Evolutionary conservation across 1,140 invertebrate species (phyloP).

Genomic region (Daktulosphaira vitifoliae): DNA sequence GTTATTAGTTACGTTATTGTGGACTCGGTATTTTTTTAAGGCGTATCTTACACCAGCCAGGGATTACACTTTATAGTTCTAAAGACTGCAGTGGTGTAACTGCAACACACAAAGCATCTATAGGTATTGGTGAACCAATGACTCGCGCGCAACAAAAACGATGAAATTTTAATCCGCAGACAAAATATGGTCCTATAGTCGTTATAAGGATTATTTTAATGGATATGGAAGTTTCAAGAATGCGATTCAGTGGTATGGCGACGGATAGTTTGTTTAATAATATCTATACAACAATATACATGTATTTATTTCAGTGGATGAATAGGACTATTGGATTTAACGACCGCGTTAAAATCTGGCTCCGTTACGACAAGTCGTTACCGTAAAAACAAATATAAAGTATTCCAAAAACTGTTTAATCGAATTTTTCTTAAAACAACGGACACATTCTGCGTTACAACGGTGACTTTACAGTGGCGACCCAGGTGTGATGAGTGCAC

Average conservation of each 20-base stretch:
- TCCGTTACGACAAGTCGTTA: conserved; percentile 26
- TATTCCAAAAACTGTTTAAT: conserved; percentile 20
- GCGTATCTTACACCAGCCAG: no score
- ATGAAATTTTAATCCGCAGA: conserved; percentile 24
- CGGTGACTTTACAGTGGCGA: background rate
- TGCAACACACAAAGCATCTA: no score
- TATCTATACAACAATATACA: background rate
- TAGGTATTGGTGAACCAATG: no score
- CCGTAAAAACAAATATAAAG: conserved; percentile 30
- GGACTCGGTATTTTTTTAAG: no score
- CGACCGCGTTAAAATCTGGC: conserved; percentile 31
- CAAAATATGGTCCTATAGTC: conserved; percentile 12
- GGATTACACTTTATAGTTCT: no score
- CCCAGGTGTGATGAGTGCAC: conserved; percentile 4
- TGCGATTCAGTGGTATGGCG: background rate
- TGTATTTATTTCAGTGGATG: no score
- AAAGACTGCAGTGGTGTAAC: no score
- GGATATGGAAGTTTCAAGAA: background rate
- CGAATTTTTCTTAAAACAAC: conserved; percentile 2
- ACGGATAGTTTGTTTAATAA: background rate
- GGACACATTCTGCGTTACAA: no score
- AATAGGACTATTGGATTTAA: conserved; percentile 21
- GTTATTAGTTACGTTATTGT: no score
- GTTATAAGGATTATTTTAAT: conserved; percentile 22
- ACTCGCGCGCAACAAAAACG: no score